Percentiles rank a stretch among this genome's conserved stretches.
phyloP scores from a whole-genome alignment of 2,888 invertebrate species.

The Troglohyphantes excavatus region DNA sequence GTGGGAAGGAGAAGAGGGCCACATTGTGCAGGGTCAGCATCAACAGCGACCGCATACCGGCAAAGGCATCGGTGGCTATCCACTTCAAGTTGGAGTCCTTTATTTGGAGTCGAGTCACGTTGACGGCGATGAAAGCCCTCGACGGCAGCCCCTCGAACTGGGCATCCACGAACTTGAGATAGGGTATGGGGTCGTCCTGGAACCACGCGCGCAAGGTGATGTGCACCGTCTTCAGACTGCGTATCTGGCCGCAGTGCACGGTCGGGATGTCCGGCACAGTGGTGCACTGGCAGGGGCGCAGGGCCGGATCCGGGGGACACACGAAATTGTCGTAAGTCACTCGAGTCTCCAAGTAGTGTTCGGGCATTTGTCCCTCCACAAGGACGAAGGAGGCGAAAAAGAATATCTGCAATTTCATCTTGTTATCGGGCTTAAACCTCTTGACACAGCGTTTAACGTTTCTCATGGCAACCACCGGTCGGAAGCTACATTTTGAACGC shows the following conservation, averaged over 20 bases:
- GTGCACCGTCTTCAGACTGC: constrained; percentile 50
- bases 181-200: constrained; percentile 51
- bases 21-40: constrained; percentile 66
- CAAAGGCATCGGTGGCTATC: constrained; percentile 60
- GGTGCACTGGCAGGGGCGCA: constrained; percentile 72
- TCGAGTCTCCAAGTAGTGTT: constrained; percentile 12
- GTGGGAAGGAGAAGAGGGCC: constrained; percentile 42
- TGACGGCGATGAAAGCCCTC: constrained; percentile 63
- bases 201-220: constrained; percentile 35
- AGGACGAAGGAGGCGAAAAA: constrained; percentile 47
- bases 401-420: constrained; percentile 57
- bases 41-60: constrained; percentile 47
- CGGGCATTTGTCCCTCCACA: constrained; percentile 35
- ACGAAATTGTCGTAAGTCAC: constrained; percentile 35
- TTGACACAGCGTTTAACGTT: constrained; percentile 53
- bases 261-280: constrained; percentile 49
- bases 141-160: constrained; percentile 56
- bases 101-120: constrained; percentile 57
- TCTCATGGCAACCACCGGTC: constrained; percentile 21
- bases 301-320: constrained; percentile 52
- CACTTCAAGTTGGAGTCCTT: constrained; percentile 54
- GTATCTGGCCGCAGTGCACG: constrained; percentile 51
- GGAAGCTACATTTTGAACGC: constrained; percentile 29
- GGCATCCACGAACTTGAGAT: constrained; percentile 49
- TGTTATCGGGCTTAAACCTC: constrained; percentile 53